Conservation (phyloP, 1,140 invertebrate species). For the Leguminivora glycinivorella region DNA sequence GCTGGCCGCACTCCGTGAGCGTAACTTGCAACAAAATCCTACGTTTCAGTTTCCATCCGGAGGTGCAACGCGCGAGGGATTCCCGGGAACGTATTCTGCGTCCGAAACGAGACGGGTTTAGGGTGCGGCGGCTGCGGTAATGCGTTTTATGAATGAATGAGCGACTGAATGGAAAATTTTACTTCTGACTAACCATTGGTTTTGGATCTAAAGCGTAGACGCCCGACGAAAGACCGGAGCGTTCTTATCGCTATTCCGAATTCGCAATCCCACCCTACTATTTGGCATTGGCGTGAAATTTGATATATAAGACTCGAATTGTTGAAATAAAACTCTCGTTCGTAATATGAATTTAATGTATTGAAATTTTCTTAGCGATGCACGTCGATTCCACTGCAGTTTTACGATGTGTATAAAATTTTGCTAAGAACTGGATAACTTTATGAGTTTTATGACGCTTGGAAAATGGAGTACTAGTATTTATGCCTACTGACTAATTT, state of each 20-base stretch:
- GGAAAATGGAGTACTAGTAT: neutral
- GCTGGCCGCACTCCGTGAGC: slow-evolving; percentile 54
- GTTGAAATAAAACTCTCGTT: slow-evolving; percentile 6
- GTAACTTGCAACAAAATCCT: slow-evolving; percentile 66
- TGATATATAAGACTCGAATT: slow-evolving; percentile 16
- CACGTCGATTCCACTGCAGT: slow-evolving; percentile 39
- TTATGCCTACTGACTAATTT: slow-evolving; percentile 33
- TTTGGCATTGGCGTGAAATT: neutral
- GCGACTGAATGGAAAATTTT: slow-evolving; percentile 68
- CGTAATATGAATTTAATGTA: slow-evolving; percentile 37
- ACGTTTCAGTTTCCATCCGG: slow-evolving; percentile 60
- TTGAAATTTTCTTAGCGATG: slow-evolving; percentile 44
- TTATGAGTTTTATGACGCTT: slow-evolving; percentile 34
- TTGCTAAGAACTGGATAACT: slow-evolving; percentile 42
- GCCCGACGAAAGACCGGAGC: neutral
- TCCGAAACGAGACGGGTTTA: slow-evolving; percentile 53
- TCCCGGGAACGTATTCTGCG: slow-evolving; percentile 59
- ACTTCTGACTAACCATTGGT: slow-evolving; percentile 62
- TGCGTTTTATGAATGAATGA: slow-evolving; percentile 73
- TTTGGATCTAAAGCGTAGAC: slow-evolving; percentile 50
- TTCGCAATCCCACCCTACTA: neutral
- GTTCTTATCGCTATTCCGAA: neutral
- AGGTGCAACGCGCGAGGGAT: slow-evolving; percentile 57
- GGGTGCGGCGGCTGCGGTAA: slow-evolving; percentile 51
- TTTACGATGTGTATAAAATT: slow-evolving; percentile 58